A percentile compares a stretch with the other conserved stretches of the same genome.
These are phyloP conservation scores for Podiceps cristatus DNA, from an alignment of 2,113 vertebrate species.

Conservation along the genomic window DNA sequence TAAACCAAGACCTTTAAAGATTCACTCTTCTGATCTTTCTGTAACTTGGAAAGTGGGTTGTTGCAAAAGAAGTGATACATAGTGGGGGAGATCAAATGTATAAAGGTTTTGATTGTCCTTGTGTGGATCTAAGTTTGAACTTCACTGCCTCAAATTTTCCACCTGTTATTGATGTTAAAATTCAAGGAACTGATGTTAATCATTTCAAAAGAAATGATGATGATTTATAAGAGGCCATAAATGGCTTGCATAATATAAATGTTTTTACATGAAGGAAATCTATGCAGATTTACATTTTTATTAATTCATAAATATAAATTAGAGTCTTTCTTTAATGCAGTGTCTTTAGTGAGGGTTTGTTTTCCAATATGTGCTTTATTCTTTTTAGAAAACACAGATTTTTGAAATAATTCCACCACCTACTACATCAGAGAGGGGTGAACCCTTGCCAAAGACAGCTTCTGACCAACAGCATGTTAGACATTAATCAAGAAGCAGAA, in stretches of 20 bases:
- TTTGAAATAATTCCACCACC: constrained; percentile 44
- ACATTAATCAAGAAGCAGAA: constrained; percentile 31
- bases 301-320: constrained; percentile 71
- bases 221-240: constrained; percentile 62
- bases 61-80: neutral
- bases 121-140: neutral
- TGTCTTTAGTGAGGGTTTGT: constrained; percentile 35
- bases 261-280: constrained; percentile 64
- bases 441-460: constrained; percentile 16
- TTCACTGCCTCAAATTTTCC: constrained; percentile 27
- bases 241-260: constrained; percentile 60
- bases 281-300: constrained; percentile 71
- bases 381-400: constrained; percentile 39
- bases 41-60: neutral
- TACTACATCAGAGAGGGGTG: constrained; percentile 7
- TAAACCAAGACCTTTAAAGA: neutral
- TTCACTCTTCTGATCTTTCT: neutral
- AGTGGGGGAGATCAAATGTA: neutral
- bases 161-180: constrained; percentile 38
- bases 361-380: constrained; percentile 16
- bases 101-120: constrained; percentile 7
- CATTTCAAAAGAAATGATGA: constrained; percentile 40
- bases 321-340: constrained; percentile 49
- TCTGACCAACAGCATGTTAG: neutral
- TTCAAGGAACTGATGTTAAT: constrained; percentile 48